A percentile compares a stretch with the other conserved stretches of the same genome.
Conservation (phyloP, 2,113 vertebrate genomes). For the Zonotrichia leucophrys region DNA sequence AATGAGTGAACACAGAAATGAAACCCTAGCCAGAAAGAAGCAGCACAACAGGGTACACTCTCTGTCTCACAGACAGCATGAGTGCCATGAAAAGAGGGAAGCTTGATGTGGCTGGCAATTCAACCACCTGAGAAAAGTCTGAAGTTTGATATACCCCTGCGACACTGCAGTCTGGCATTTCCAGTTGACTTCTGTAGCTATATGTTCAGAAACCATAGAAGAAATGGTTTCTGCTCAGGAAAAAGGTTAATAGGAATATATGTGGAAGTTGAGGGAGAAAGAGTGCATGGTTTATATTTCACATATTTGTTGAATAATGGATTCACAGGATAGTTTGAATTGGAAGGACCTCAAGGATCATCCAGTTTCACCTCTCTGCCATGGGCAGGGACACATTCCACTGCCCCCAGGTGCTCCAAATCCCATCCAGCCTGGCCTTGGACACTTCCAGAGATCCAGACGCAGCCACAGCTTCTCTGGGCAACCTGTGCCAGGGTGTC, state of each 20-base stretch:
- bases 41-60: neutral
- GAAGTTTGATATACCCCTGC: neutral
- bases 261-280: neutral
- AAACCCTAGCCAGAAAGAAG: neutral
- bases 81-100: neutral
- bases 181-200: neutral
- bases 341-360: neutral
- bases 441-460: neutral
- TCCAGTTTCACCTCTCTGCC: neutral
- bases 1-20: neutral
- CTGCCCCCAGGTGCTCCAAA: neutral
- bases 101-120: neutral
- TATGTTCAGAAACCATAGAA: neutral
- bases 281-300: neutral
- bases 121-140: neutral
- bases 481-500: fast-evolving
- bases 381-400: neutral
- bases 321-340: neutral
- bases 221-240: neutral
- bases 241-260: neutral
- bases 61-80: fast-evolving
- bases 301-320: neutral
- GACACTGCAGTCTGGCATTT: neutral
- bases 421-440: fast-evolving
- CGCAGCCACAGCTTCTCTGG: neutral